Evolutionary conservation across 2,113 vertebrate species (phyloP), one percentile per base, ranked within the genome.

Genomic region (Grallaria varia): DNA sequence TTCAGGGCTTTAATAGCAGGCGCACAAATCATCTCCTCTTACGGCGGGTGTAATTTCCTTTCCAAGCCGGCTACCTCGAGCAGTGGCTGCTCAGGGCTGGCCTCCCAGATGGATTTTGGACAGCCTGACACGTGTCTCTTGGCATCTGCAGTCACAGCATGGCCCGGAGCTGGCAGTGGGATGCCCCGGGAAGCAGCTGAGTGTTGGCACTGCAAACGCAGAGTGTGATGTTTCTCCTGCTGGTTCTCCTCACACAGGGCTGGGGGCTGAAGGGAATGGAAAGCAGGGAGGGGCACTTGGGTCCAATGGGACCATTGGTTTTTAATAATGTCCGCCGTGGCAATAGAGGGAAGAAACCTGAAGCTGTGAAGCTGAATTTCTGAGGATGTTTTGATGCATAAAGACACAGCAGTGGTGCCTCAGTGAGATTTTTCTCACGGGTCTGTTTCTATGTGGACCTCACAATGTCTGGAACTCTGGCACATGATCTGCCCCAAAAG

Each of bases 91-190:
- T 73, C 77, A 39, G 68, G 62, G 56, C 88, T 92, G 80, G 37
- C 81, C 91, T 76, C 47, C 89, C 92, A 97, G 84, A 85, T 85
- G 94, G 94, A 66, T 69, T 30, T 79, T 59, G 89, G 85, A 39
- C 40, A 67, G 87, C 77, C 33, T 92, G 84, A 80, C 93, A 96
- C 84, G 35, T 7, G 22, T 89, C 66, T 84, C 45, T 91, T 95
- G 93, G 90, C 96, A 96, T 95, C 96, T 94, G 95, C 80, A 81
- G 74, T 52, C 92, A 84, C 95, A 95, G 92, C 90, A 80, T 37
- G 90, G 87, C 77, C 90, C 85, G 7, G 25, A 5, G 62, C 86
- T 95, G 96, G 92, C 93, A 86, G 50, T 12, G 56, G 87, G 56
- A 55, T n/a, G 53, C 22, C 13, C 83, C 73, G 68, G 73, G 66